Percentiles rank a stretch among this genome's conserved stretches.
Evolutionary conservation across 1,140 invertebrate genomes (phyloP).

Genomic region (Megalonaias nervosa): DNA sequence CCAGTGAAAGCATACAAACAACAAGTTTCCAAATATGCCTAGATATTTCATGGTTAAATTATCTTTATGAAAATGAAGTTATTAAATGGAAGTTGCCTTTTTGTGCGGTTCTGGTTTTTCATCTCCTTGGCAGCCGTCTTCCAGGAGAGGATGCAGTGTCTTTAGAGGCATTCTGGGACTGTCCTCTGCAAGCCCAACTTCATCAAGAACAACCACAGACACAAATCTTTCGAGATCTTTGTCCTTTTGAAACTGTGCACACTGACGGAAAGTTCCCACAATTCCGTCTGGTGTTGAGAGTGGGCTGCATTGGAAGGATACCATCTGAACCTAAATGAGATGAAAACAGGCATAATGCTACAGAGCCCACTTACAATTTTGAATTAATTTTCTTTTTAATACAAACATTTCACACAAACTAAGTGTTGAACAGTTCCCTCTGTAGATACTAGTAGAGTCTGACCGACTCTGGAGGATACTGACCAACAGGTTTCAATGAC

Average conservation of each 20-base stretch:
- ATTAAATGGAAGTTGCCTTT: constrained; percentile 25
- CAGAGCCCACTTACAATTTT: background rate
- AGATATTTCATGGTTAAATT: no score
- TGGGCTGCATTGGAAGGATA: constrained; percentile 68
- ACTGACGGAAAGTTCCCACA: constrained; percentile 59
- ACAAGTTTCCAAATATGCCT: no score
- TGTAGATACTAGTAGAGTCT: no score
- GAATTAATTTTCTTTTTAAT: background rate
- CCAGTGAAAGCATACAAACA: no score
- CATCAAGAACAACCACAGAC: constrained; percentile 66
- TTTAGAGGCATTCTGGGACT: constrained; percentile 67
- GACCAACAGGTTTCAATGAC: background rate
- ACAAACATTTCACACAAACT: background rate
- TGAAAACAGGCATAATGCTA: background rate
- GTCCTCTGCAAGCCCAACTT: constrained; percentile 67
- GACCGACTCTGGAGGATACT: no score
- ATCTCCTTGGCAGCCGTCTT: constrained; percentile 58
- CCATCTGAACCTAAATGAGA: constrained; percentile 56
- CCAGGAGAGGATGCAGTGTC: constrained; percentile 60
- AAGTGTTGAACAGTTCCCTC: no score
- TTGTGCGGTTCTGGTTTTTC: constrained; percentile 47
- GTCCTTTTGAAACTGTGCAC: constrained; percentile 60
- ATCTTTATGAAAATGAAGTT: no score
- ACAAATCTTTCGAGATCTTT: constrained; percentile 59
- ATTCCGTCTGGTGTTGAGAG: constrained; percentile 66